phyloP scores from a whole-genome alignment of 2,888 invertebrate genomes.

The Drosophila mettleri region DNA sequence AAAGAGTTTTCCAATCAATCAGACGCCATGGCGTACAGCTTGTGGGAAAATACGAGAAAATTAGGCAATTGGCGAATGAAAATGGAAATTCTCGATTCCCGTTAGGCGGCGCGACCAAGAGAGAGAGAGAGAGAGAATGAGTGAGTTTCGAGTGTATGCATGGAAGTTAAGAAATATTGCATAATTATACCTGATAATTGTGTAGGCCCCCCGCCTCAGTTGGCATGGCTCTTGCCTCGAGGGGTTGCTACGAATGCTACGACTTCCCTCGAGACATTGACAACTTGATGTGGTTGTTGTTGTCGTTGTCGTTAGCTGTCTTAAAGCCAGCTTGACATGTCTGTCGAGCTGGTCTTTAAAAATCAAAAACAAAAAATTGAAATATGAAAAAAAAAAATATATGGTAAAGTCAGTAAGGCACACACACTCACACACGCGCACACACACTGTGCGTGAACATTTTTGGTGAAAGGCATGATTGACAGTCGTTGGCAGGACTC shows the following conservation, averaged over 20 bases:
- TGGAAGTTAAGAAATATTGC: constrained; percentile 61
- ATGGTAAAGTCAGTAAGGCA: constrained; percentile 75
- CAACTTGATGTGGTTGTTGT: constrained; percentile 65
- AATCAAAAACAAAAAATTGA: constrained; percentile 10
- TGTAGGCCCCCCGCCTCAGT: constrained; percentile 24
- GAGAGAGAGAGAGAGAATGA: too few relatives aligned
- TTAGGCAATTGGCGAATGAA: constrained; percentile 78
- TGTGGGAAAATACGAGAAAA: constrained; percentile 69
- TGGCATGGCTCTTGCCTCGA: constrained; percentile 19
- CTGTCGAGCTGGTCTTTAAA: constrained; percentile 42
- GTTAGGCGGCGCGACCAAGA: constrained; percentile 33
- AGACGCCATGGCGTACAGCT: constrained; percentile 50
- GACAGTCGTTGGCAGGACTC: constrained; percentile 67
- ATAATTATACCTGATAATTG: constrained; percentile 78
- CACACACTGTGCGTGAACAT: constrained; percentile 22
- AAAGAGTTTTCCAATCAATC: constrained; percentile 78
- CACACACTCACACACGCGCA: constrained; percentile 34
- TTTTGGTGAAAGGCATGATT: constrained; percentile 68
- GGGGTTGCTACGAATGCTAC: constrained; percentile 65
- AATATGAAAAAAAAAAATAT: constrained; percentile 1
- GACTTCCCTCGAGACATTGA: constrained; percentile 60
- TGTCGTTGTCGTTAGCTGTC: constrained; percentile 56
- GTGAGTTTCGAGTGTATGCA: constrained; percentile 7
- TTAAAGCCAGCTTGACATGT: constrained; percentile 74
- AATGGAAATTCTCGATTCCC: constrained; percentile 43